A percentile compares a stretch with the other conserved stretches of the same genome.
Conservation (phyloP, 92 coral and sea anemone species). For the Porites cylindrica region DNA sequence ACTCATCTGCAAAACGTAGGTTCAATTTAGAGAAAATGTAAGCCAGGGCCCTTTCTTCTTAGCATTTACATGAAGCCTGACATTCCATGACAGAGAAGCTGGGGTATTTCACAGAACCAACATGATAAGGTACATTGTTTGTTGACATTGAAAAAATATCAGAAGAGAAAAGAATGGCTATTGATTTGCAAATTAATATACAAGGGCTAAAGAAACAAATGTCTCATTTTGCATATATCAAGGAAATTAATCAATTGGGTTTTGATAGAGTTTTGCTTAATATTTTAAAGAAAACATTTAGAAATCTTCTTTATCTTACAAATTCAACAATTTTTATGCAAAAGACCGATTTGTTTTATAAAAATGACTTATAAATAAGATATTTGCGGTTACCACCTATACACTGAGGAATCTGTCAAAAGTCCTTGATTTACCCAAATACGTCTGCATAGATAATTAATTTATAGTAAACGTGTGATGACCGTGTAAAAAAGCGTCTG, state of each 20-base stretch:
- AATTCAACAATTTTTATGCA: background rate
- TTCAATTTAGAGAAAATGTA: too few relatives aligned
- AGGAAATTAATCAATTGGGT: background rate
- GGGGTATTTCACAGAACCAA: too few relatives aligned
- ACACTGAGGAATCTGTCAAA: constrained; percentile 33
- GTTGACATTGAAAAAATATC: too few relatives aligned
- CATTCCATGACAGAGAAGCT: too few relatives aligned
- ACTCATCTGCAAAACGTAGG: too few relatives aligned
- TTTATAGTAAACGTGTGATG: constrained; percentile 32
- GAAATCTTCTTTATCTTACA: background rate
- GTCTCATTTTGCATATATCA: background rate
- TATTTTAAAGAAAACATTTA: background rate
- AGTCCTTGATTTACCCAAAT: constrained; percentile 24
- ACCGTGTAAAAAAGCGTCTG: background rate
- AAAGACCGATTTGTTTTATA: background rate
- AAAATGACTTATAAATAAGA: background rate
- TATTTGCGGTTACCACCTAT: constrained; percentile 26
- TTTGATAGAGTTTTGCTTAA: background rate
- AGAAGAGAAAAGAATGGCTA: too few relatives aligned
- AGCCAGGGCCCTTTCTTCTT: too few relatives aligned
- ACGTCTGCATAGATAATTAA: constrained; percentile 38
- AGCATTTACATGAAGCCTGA: too few relatives aligned
- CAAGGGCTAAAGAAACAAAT: background rate
- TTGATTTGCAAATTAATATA: background rate
- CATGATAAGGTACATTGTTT: too few relatives aligned